Conservation (phyloP, 2,113 vertebrate genomes). For the Plectropomus leopardus region DNA sequence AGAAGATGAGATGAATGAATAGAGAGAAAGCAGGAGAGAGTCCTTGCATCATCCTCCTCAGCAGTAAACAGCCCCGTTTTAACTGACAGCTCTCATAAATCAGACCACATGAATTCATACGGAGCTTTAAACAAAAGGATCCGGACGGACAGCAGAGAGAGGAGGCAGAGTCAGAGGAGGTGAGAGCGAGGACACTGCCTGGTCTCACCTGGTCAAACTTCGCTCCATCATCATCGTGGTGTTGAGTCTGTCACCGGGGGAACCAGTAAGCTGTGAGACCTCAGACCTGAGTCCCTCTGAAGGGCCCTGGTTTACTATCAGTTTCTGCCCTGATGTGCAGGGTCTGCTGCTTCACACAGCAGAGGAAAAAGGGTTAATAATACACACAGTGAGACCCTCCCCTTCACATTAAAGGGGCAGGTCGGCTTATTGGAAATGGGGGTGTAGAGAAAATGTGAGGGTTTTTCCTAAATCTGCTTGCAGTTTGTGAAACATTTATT, state of each 20-base stretch:
- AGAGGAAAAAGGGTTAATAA: too few relatives aligned
- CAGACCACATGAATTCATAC: slow-evolving; percentile 6
- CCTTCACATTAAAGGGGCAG: too few relatives aligned
- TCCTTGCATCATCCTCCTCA: background rate
- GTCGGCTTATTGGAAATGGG: too few relatives aligned
- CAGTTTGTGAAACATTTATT: too few relatives aligned
- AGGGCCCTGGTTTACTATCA: too few relatives aligned
- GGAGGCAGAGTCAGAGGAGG: background rate
- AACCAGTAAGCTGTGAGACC: background rate
- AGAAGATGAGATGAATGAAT: background rate
- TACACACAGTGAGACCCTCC: too few relatives aligned
- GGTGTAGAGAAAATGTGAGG: too few relatives aligned
- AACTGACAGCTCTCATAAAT: slow-evolving; percentile 28
- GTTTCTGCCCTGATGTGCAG: background rate
- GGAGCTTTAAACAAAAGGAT: background rate
- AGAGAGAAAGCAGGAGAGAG: background rate
- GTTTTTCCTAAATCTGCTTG: too few relatives aligned
- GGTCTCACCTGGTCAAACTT: too few relatives aligned
- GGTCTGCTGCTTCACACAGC: too few relatives aligned
- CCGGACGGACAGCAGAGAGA: background rate
- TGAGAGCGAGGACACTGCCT: background rate
- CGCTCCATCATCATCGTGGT: too few relatives aligned
- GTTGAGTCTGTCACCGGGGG: background rate
- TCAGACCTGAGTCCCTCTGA: too few relatives aligned
- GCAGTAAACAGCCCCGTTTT: slow-evolving; percentile 10